Evolutionary conservation across 2,888 invertebrate species (phyloP).

Genomic region (Drosophila limbata): DNA sequence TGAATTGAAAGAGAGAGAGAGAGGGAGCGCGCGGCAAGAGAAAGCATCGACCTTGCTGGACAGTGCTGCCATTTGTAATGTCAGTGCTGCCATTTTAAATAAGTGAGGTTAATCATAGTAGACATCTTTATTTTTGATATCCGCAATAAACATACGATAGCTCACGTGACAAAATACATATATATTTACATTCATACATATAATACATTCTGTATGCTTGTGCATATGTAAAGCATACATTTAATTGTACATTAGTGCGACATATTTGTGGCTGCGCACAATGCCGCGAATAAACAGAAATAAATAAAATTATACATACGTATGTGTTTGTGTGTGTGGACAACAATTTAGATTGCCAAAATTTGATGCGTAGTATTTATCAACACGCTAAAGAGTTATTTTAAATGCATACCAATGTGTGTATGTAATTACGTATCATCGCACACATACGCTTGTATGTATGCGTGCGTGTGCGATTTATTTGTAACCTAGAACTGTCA

Average conservation of each 20-base stretch:
- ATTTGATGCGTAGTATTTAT: constrained; percentile 69
- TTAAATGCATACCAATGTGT: constrained; percentile 6
- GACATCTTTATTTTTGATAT: constrained; percentile 28
- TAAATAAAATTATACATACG: constrained; percentile 42
- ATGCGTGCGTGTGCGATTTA: constrained; percentile 1
- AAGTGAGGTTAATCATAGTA: constrained; percentile 43
- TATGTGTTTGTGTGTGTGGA: constrained; percentile 1
- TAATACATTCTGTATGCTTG: too few species aligned
- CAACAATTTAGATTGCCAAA: constrained; percentile 51
- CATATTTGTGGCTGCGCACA: constrained; percentile 65
- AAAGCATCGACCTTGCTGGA: constrained; percentile 49
- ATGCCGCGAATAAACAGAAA: constrained; percentile 53
- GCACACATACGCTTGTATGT: neutral
- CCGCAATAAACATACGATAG: constrained; percentile 35
- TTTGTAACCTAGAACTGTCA: constrained; percentile 3
- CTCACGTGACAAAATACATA: constrained; percentile 45
- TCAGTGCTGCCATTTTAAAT: constrained; percentile 38
- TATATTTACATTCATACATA: constrained; percentile 1
- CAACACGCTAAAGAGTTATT: constrained; percentile 47
- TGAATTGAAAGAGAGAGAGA: constrained; percentile 32
- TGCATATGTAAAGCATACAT: constrained; percentile 10
- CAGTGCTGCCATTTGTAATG: constrained; percentile 43
- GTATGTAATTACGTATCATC: constrained; percentile 12
- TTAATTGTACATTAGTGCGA: constrained; percentile 46
- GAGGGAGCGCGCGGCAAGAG: constrained; percentile 22